Evolutionary conservation across 2,113 vertebrate species (phyloP).

Genomic region (Sclerurus mexicanus): DNA sequence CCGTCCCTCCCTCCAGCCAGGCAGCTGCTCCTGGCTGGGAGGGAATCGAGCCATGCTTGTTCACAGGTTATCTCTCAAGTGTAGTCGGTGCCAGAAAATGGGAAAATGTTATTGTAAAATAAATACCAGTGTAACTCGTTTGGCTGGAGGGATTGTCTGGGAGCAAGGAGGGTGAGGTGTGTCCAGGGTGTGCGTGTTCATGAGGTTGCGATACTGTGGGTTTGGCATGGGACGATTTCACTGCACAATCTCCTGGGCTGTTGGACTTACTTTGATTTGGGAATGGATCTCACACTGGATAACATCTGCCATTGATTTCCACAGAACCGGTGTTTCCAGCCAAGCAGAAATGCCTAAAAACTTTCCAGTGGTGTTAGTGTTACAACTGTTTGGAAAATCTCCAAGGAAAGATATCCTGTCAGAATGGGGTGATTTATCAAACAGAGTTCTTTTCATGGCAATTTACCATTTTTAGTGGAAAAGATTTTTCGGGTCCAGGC

Average conservation of each 20-base stretch:
- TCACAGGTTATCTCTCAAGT: neutral
- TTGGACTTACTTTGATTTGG: neutral
- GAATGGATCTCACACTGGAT: neutral
- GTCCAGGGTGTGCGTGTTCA: neutral
- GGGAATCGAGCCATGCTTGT: neutral
- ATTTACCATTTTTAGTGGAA: neutral
- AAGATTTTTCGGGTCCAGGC: neutral
- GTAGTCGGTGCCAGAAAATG: neutral
- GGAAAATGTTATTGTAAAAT: neutral
- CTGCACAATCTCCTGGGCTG: neutral
- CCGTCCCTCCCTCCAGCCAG: accelerated
- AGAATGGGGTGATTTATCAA: neutral
- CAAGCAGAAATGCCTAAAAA: neutral
- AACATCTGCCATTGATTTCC: conserved; percentile 43
- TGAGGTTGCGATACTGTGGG: accelerated
- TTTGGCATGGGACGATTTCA: neutral
- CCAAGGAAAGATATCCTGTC: neutral
- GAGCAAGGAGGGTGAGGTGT: neutral
- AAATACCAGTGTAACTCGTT: neutral
- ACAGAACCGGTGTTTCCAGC: neutral
- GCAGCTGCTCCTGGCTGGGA: neutral
- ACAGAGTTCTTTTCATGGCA: neutral
- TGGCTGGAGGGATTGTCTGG: neutral
- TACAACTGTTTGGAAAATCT: conserved; percentile 12
- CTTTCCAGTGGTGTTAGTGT: neutral